phyloP scores from a whole-genome alignment of 2,113 vertebrate genomes.

The Megaptera novaeangliae region DNA sequence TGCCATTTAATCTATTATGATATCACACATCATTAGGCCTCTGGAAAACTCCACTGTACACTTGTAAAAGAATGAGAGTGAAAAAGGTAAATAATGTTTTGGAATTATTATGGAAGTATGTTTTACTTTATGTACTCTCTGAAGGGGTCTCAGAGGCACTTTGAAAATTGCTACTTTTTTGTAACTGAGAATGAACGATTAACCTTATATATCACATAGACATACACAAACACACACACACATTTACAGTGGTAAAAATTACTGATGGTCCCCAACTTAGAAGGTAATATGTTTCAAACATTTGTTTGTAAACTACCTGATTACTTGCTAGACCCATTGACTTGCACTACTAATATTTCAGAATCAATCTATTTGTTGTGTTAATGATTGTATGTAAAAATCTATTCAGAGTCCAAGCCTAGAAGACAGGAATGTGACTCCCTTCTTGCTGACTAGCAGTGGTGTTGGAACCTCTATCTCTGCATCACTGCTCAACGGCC shows the following conservation, averaged over 20 bases:
- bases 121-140: background rate
- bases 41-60: background rate
- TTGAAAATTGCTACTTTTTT: background rate
- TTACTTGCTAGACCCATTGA: background rate
- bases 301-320: background rate
- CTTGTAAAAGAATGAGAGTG: background rate
- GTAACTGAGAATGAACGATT: background rate
- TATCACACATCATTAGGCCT: background rate
- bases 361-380: background rate
- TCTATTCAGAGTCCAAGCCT: background rate
- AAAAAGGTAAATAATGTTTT: background rate
- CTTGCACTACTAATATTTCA: background rate
- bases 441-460: background rate
- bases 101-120: background rate
- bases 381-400: background rate
- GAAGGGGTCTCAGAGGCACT: background rate
- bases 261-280: background rate
- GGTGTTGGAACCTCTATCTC: background rate
- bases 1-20: background rate
- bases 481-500: background rate
- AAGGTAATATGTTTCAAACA: background rate
- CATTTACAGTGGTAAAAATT: background rate
- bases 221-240: background rate
- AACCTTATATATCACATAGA: background rate
- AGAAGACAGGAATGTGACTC: background rate